Base-by-base conservation (phyloP, 2,113 vertebrate species). In the Chauna torquata region DNA sequence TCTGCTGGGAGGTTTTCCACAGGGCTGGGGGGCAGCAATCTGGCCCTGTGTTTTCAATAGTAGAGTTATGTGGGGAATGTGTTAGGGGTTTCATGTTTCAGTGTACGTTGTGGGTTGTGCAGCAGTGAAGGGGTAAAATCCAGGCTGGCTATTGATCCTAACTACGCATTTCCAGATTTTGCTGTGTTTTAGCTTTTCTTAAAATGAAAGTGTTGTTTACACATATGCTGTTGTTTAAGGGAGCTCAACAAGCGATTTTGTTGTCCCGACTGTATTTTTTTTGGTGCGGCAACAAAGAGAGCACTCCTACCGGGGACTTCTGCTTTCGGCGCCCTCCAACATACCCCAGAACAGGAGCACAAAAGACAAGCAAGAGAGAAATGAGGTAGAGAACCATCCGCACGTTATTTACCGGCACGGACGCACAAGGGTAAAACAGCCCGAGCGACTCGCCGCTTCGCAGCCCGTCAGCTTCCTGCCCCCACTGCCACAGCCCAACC, bases 31-130 rank as follows among this genome's bases (percentile, higher is more conserved):
- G 91, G 40, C 83, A 94, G 77, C 36, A 76, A 72, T 54, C 62
- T 47, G 91, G 74, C 70, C 36, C 88, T 44, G 66, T 92, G 94
- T 91, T 96, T 97, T 90, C 91, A 89, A 66, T 77, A 91, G 86
- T 42, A 4, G 91, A 97, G 97, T 85, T 96, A 97, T 96, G 97
- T 82, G 83, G 95, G 65, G 95, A 97, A 97, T 95, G 94, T 38
- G 88, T 89, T 36, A n/a, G 78, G 84, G 54, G 97, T 96, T 96
- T 97, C 94, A 82, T 65, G 81, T 96, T 97, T 97, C 95, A 96
- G 58, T 16, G 69, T 45, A 11, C 76, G 77, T 58, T 94, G 77
- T 69, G 86, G 86, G 81, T 12, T 94, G 70, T 66, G 62, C 65
- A 72, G 94, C 61, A 79, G 34, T 36, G 58, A 76, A 72, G 54